Evolutionary conservation across 1,140 invertebrate genomes (phyloP), one percentile per base, ranked within the genome.

Genomic region (Drosophila malerkotliana): DNA sequence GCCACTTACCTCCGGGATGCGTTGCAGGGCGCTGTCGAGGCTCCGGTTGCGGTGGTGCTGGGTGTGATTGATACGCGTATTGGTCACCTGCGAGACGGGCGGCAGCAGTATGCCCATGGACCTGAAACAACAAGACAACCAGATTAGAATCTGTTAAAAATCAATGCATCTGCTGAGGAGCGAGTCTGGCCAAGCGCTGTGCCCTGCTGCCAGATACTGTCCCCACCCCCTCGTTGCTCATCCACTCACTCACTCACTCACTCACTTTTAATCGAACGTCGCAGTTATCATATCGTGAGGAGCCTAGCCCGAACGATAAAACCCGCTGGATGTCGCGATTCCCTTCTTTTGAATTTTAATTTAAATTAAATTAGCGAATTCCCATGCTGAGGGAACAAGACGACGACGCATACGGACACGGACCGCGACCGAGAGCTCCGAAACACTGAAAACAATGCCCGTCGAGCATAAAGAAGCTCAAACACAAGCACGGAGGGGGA

Each of bases 11-110:
- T 97, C 96, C 18, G 96, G 96, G 72, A 97, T 97, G 88, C 96
- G 93, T 90, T 97, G 96, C 45, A 97, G 92, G 18, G 96, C 97
- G 52, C 96, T 97, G 91, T 98, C 97, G 82, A 98, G 92, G 84
- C 96, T 97, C 55, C 97, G 94, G 92, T 98, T 98, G 71, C 97
- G 94, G 91, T 97, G 97, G 90, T 97, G 97, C 68, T 96, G 93
- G 4, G 94, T 95, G 58, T 94, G 79, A 72, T 93, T 93, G 37
- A 92, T 93, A 60, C 88, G 92, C 49, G 92, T 91, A 28, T 91
- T 92, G 34, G 91, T 92, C 44, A 94, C 93, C 84, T 95, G 94
- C 32, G 94, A 93, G 28, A 96, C 94, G n/a, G 95, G 95, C 55
- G 95, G 95, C 72, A 96, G 92, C 51, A 95, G 91, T 77, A 96